phyloP scores from a whole-genome alignment of 92 coral and sea anemone species.

The Nematostella vectensis region DNA sequence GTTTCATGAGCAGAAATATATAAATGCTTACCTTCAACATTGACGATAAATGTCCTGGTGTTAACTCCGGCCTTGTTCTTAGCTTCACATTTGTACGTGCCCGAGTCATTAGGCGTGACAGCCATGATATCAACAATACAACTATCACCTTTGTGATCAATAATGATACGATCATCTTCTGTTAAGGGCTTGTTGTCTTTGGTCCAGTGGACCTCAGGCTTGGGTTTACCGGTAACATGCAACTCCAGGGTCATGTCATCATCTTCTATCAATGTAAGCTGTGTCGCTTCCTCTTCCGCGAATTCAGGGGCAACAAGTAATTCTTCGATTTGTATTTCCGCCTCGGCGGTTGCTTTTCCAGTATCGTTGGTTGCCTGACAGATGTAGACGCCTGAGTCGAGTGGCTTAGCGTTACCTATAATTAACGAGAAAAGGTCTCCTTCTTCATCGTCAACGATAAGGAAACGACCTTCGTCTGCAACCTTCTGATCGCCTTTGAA shows the following conservation, averaged over 20 bases:
- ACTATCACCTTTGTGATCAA: constrained; percentile 54
- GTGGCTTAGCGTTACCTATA: constrained; percentile 48
- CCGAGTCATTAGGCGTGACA: constrained; percentile 47
- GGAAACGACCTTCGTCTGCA: constrained; percentile 67
- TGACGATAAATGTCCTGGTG: constrained; percentile 61
- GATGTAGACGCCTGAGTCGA: constrained; percentile 69
- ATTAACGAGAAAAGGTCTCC: constrained; percentile 71
- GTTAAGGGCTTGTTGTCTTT: constrained; percentile 62
- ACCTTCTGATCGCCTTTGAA: constrained; percentile 62
- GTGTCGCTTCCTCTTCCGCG: constrained; percentile 41
- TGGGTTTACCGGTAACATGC: constrained; percentile 64
- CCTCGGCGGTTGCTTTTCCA: constrained; percentile 43
- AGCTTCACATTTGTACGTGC: constrained; percentile 57
- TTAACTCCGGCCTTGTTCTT: constrained; percentile 55
- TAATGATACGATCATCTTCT: constrained; percentile 41
- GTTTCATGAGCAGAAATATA: too few relatives aligned
- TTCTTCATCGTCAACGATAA: constrained; percentile 68
- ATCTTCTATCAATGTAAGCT: constrained; percentile 29
- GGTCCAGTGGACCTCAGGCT: constrained; percentile 76
- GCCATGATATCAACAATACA: constrained; percentile 38
- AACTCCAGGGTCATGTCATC: constrained; percentile 41
- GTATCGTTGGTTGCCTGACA: constrained; percentile 56
- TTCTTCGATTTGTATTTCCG: constrained; percentile 39
- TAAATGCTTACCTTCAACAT: constrained; percentile 62
- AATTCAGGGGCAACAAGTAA: constrained; percentile 48